These are phyloP conservation scores for Chrysopa pallens DNA, from an alignment of 1,140 invertebrate genomes.

Conservation along the genomic window DNA sequence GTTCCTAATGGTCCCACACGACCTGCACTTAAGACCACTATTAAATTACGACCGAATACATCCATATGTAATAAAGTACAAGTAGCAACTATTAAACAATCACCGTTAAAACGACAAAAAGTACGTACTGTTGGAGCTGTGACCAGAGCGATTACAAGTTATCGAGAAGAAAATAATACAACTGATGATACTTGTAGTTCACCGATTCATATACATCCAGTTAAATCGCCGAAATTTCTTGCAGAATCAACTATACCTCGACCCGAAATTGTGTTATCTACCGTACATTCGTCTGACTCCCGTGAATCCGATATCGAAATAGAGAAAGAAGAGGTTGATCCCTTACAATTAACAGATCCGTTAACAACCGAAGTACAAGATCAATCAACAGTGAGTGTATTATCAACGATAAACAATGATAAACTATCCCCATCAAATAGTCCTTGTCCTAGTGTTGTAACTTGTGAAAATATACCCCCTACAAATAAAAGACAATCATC, in stretches of 20 bases:
- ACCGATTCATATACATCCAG: conserved; percentile 6
- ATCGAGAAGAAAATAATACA: conserved; percentile 13
- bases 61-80: conserved; percentile 29
- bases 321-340: conserved; percentile 4
- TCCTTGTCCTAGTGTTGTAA: too few relatives aligned
- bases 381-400: too few relatives aligned
- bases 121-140: conserved; percentile 40
- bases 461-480: too few relatives aligned
- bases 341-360: conserved; percentile 3
- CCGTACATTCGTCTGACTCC: conserved; percentile 2
- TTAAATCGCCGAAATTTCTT: conserved; percentile 10
- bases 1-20: conserved; percentile 4
- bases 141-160: conserved; percentile 33
- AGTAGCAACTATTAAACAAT: conserved; percentile 27
- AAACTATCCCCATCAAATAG: too few relatives aligned
- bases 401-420: too few relatives aligned
- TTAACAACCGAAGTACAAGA: too few relatives aligned
- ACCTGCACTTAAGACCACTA: conserved; percentile 29
- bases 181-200: conserved; percentile 3
- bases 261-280: conserved; percentile 5
- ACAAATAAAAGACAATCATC: too few relatives aligned
- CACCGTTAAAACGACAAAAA: conserved; percentile 24
- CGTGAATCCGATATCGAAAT: not conserved
- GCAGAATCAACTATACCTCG: conserved; percentile 7
- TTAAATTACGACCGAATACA: conserved; percentile 35